Evolutionary conservation across 2,888 invertebrate genomes (phyloP), one percentile per base, ranked within the genome.

Genomic region (Autographa gamma): DNA sequence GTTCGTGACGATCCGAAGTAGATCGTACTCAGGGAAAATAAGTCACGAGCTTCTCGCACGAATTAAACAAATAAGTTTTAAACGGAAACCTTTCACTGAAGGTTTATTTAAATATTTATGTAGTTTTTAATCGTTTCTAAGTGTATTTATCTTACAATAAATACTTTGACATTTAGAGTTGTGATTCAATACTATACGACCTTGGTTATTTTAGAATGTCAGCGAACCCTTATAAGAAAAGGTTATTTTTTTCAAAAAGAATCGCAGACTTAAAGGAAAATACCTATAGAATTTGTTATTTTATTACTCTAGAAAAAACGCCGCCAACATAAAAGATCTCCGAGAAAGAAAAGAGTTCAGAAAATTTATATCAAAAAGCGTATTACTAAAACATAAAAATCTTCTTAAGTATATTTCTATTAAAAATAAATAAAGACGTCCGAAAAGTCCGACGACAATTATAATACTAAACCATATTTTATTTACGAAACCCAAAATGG

Each of bases 401-500:
- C 60, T 31, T 16, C 60, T n/a, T n/a, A n/a, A n/a, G 48, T 48
- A 54, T n/a, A 68, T 71, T 79, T 71, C 75, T 60, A 79, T 79
- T 74, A 79, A 60, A 65, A 77, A 71, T 68, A 74, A 63, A 67
- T 52, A 63, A 16, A 58, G 63, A 71, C 62, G 71, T 77, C 60
- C 70, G 66, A 63, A 64, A 60, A 74, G 43, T 18, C 31, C 16
- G 16, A 78, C 25, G 66, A 68, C 79, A 75, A 72, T 72, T 60
- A 56, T 58, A 77, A 78, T 79, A 73, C 79, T 73, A 61, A 78
- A 70, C 63, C 66, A 78, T 79, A 79, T 78, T 81, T 82, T 79
- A 82, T 80, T 82, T 71, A 79, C 76, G 34, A 43, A 64, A 58
- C 79, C 65, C 76, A 77, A 82, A 82, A 77, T 79, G 76, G 76